phyloP scores from a whole-genome alignment of 2,888 invertebrate genomes.

The Ectobius pallidus region DNA sequence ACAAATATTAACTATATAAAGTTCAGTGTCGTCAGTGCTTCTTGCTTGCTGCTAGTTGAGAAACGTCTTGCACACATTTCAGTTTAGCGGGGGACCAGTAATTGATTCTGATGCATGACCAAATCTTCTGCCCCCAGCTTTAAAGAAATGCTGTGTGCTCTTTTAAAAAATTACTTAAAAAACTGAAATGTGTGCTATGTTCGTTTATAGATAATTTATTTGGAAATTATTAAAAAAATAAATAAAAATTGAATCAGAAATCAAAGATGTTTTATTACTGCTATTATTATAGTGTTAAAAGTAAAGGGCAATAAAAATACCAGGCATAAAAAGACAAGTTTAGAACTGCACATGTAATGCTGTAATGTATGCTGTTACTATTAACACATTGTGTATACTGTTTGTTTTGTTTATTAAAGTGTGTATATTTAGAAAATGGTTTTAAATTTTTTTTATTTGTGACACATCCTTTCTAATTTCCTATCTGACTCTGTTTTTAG shows the following conservation, averaged over 20 bases:
- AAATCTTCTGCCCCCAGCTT: too few relatives aligned
- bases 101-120: too few relatives aligned
- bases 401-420: slow-evolving; percentile 47
- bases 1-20: slow-evolving; percentile 34
- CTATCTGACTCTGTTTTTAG: too few relatives aligned
- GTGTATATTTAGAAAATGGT: slow-evolving; percentile 45
- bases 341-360: slow-evolving; percentile 44
- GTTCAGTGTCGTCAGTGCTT: slow-evolving; percentile 44
- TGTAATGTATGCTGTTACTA: slow-evolving; percentile 42
- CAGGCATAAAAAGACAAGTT: slow-evolving; percentile 45
- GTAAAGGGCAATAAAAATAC: slow-evolving; percentile 42
- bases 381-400: slow-evolving; percentile 45
- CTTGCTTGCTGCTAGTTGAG: slow-evolving; percentile 39
- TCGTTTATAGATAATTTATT: slow-evolving; percentile 1
- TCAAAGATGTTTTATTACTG: slow-evolving; percentile 43
- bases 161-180: not conserved
- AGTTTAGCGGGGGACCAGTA: not conserved
- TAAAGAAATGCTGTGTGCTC: too few relatives aligned
- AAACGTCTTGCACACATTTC: slow-evolving; percentile 40
- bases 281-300: slow-evolving; percentile 39
- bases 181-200: slow-evolving; percentile 8
- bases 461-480: too few relatives aligned
- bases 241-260: slow-evolving; percentile 15
- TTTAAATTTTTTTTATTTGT: not conserved
- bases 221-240: not conserved